Evolutionary conservation across 2,797 vertebrate genomes (phyloP), one percentile per base, ranked within the genome.

Genomic region (Hemitrygon akajei): DNA sequence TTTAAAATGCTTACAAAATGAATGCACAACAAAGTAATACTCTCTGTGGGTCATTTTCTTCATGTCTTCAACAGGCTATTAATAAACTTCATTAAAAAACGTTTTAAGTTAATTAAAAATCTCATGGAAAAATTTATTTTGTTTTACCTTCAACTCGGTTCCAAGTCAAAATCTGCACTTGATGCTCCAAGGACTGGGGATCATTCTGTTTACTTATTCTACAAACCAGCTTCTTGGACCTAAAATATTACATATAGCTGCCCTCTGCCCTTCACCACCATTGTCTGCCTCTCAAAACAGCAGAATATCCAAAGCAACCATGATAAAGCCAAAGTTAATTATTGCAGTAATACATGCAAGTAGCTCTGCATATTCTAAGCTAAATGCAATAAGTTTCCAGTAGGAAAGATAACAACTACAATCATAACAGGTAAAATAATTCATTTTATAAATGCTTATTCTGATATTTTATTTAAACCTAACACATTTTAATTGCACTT

Each of bases 101-200:
- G 34, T 89, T 20, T 12, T 7, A 87, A 87, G 30, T 63, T 18
- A 22, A 34, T 37, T 30, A 87, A 47, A 79, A 22, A 56, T 58
- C 30, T 16, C 20, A 63, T 56, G 40, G n/a, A 79, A 79, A 79
- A 5, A 16, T 79, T 34, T n/a, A 66, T 66, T 56, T 47, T 91
- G 73, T 47, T 93, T 93, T 93, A 93, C 91, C 91, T 93, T 71
- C 73, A 47, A 27, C 22, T 76, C 93, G 37, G 47, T 75, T 93
- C 91, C 91, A 93, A 75, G 71, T 56, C 69, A 93, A 89, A 69
- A 93, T 75, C 27, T 93, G 91, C 71, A 93, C 40, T 30, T 7
- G 40, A 75, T 47, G 25, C 73, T 76, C 91, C 91, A 75, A 75
- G 34, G 91, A 58, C 76, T 92, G 73, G 71, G 47, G 91, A 47